A percentile compares a stretch with the other conserved stretches of the same genome.
These are phyloP conservation scores for Staurois parvus DNA, from an alignment of 2,797 vertebrate genomes.

Conservation along the genomic window DNA sequence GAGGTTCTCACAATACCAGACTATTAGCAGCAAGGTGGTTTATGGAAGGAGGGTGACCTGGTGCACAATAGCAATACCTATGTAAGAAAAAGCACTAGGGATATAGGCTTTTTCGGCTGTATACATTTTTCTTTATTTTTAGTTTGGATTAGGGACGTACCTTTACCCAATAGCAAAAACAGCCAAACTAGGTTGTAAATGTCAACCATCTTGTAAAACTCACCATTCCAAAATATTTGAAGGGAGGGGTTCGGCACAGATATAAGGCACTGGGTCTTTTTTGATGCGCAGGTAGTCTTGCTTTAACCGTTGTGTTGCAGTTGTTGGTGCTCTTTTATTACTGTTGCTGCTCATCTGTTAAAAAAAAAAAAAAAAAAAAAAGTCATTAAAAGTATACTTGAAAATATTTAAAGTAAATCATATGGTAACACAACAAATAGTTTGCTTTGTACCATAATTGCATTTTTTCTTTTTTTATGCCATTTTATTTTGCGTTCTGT, in stretches of 20 bases:
- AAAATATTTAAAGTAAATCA: too few species aligned
- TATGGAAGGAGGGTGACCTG: neutral
- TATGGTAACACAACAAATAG: too few species aligned
- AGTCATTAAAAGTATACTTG: too few species aligned
- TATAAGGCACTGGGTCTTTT: conserved; percentile 99
- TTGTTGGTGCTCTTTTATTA: conserved; percentile 95
- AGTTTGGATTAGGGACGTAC: too few species aligned
- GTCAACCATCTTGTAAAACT: conserved; percentile 34
- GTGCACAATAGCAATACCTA: too few species aligned
- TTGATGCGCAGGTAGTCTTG: conserved; percentile 98
- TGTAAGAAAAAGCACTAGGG: too few species aligned
- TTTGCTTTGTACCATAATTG: too few species aligned
- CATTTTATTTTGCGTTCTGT: too few species aligned
- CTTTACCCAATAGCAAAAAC: too few species aligned
- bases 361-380: neutral
- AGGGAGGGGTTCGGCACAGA: conserved; percentile 96
- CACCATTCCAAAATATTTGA: conserved; percentile 98
- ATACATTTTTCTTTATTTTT: too few species aligned
- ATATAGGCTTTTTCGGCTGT: neutral
- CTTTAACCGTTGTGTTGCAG: conserved; percentile 94
- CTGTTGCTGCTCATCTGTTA: conserved; percentile 93
- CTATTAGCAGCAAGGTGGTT: neutral
- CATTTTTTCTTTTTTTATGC: too few species aligned
- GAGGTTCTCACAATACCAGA: neutral
- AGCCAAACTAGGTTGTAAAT: too few species aligned